Percentiles rank a stretch among this genome's conserved stretches.
Evolutionary conservation across 2,888 invertebrate species (phyloP).

Genomic region (Pristionchus mayeri): DNA sequence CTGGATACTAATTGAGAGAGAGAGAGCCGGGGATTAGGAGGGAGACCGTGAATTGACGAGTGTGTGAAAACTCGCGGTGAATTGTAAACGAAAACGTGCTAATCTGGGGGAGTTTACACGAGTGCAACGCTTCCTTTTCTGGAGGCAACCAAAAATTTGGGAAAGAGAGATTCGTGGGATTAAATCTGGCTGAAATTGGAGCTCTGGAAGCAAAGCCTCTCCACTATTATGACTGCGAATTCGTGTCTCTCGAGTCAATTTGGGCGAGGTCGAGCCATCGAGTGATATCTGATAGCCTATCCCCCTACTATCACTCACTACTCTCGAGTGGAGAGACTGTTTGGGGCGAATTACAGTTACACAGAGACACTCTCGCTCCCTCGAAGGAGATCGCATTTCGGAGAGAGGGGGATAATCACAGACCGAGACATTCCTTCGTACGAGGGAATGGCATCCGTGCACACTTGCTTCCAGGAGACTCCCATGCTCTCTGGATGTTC

Average conservation of each 20-base stretch:
- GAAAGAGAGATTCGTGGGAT: neutral
- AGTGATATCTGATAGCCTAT: slow-evolving; percentile 31
- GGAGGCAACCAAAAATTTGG: neutral
- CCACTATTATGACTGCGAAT: neutral
- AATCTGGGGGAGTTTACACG: neutral
- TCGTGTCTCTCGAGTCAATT: neutral
- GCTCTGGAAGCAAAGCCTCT: neutral
- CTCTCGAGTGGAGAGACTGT: slow-evolving; percentile 26
- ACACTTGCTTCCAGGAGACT: too few relatives aligned
- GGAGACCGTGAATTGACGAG: neutral
- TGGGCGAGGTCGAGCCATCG: neutral
- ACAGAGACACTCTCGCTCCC: neutral
- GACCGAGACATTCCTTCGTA: too few relatives aligned
- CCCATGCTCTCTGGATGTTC: too few relatives aligned
- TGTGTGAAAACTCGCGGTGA: slow-evolving; percentile 30
- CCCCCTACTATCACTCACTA: slow-evolving; percentile 32
- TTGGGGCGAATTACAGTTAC: slow-evolving; percentile 43
- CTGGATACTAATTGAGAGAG: neutral
- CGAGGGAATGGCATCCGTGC: too few relatives aligned
- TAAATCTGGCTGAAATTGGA: neutral
- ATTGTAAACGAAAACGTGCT: slow-evolving; percentile 8
- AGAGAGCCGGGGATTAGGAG: neutral
- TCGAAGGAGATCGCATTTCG: neutral
- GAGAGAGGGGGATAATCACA: neutral
- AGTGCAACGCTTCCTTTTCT: neutral